These are phyloP conservation scores for Hassar affinis DNA, from an alignment of 2,113 vertebrate species.

Conservation along the genomic window DNA sequence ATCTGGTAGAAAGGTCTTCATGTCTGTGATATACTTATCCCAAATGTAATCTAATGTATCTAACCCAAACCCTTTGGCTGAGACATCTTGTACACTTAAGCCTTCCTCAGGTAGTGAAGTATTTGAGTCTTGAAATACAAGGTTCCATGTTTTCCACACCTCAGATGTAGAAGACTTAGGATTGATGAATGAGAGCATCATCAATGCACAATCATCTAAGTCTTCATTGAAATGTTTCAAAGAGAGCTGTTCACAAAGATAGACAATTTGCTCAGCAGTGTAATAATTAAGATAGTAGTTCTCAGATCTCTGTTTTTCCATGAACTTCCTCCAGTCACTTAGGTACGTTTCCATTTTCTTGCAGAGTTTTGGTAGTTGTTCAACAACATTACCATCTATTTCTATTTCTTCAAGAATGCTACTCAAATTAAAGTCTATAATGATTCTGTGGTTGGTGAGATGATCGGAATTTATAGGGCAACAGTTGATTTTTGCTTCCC, in stretches of 20 bases:
- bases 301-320: conserved; percentile 73
- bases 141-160: conserved; percentile 65
- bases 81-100: conserved; percentile 17
- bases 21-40: conserved; percentile 74
- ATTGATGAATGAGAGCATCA: conserved; percentile 88
- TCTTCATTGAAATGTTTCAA: conserved; percentile 43
- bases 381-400: conserved; percentile 63
- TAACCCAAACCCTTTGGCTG: conserved; percentile 53
- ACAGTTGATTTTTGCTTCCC: conserved; percentile 78
- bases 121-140: conserved; percentile 56
- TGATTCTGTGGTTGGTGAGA: conserved; percentile 50
- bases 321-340: conserved; percentile 77
- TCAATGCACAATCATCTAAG: conserved; percentile 74
- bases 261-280: conserved; percentile 88
- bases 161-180: conserved; percentile 63
- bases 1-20: conserved; percentile 73
- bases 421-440: conserved; percentile 77
- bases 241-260: conserved; percentile 77
- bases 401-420: conserved; percentile 59
- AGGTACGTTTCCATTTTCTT: conserved; percentile 84
- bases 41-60: conserved; percentile 64
- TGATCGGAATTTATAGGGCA: conserved; percentile 33
- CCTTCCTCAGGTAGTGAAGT: not conserved
- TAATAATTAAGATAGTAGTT: conserved; percentile 90
- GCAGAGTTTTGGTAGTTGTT: conserved; percentile 79